A percentile compares a stretch with the other conserved stretches of the same genome.
These are phyloP conservation scores for Siniperca obscura DNA, from an alignment of 2,797 vertebrate genomes.

Conservation along the genomic window DNA sequence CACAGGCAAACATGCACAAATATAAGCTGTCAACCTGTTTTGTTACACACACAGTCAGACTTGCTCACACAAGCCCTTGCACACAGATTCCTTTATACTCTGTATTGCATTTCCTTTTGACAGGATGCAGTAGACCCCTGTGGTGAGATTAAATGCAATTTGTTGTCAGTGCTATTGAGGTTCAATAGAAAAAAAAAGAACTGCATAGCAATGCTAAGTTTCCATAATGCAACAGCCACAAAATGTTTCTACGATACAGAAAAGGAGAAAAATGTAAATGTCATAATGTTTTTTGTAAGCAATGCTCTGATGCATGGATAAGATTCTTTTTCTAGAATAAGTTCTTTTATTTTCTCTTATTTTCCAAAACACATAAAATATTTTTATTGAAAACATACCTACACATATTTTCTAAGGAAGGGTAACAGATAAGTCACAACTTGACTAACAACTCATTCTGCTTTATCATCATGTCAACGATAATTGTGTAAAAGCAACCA, in stretches of 20 bases:
- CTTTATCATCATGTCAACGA: neutral
- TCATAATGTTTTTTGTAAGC: conserved; percentile 48
- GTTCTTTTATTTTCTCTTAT: neutral
- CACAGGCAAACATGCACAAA: neutral
- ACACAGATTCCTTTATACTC: conserved; percentile 30
- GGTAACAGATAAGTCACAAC: neutral
- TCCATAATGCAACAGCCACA: conserved; percentile 64
- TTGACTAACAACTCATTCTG: neutral
- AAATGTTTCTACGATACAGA: conserved; percentile 32
- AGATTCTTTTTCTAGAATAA: conserved; percentile 21
- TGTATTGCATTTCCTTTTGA: conserved; percentile 47
- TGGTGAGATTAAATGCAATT: conserved; percentile 76
- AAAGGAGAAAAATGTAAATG: conserved; percentile 56
- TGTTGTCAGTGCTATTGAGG: conserved; percentile 65
- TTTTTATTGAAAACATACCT: neutral
- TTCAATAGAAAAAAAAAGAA: conserved; percentile 37
- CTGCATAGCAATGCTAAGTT: conserved; percentile 55
- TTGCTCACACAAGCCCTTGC: conserved; percentile 21
- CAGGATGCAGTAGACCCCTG: conserved; percentile 62
- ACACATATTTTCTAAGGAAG: neutral
- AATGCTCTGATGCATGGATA: conserved; percentile 13
- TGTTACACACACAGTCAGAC: conserved; percentile 8
- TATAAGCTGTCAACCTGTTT: conserved; percentile 22
- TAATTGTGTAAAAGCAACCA: neutral
- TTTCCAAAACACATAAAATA: conserved; percentile 7